phyloP scores from a whole-genome alignment of 2,888 invertebrate genomes.

The Sipha maydis region DNA sequence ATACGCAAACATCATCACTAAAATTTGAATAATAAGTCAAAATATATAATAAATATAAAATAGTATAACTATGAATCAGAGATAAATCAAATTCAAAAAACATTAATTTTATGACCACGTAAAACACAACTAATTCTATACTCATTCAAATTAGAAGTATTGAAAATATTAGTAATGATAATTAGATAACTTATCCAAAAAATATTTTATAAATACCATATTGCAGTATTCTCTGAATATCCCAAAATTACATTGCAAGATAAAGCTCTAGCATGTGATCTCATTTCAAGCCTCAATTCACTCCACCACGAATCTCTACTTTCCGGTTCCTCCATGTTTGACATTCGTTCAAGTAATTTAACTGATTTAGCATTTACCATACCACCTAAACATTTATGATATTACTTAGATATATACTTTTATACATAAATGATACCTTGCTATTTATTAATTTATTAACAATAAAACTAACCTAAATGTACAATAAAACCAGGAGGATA shows the following conservation, averaged over 20 bases:
- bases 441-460: not conserved
- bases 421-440: no score
- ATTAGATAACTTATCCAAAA: no score
- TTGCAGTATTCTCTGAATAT: conserved; percentile 90
- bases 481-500: conserved; percentile 90
- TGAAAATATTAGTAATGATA: not conserved
- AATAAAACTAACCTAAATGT: conserved; percentile 77
- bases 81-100: not conserved
- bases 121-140: not conserved
- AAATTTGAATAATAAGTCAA: not conserved
- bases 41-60: not conserved
- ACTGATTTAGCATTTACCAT: conserved; percentile 86
- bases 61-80: not conserved
- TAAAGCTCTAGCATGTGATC: conserved; percentile 90
- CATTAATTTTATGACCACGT: no score
- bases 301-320: conserved; percentile 97
- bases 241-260: conserved; percentile 95
- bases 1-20: conserved; percentile 94
- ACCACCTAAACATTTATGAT: conserved; percentile 72
- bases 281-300: conserved; percentile 92
- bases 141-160: not conserved
- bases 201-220: conserved; percentile 74
- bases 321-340: conserved; percentile 89
- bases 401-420: not conserved
- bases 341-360: conserved; percentile 83